A percentile compares a stretch with the other conserved stretches of the same genome.
phyloP scores from a whole-genome alignment of 2,113 vertebrate species.

The Pseudorhombus dupliciocellatus region DNA sequence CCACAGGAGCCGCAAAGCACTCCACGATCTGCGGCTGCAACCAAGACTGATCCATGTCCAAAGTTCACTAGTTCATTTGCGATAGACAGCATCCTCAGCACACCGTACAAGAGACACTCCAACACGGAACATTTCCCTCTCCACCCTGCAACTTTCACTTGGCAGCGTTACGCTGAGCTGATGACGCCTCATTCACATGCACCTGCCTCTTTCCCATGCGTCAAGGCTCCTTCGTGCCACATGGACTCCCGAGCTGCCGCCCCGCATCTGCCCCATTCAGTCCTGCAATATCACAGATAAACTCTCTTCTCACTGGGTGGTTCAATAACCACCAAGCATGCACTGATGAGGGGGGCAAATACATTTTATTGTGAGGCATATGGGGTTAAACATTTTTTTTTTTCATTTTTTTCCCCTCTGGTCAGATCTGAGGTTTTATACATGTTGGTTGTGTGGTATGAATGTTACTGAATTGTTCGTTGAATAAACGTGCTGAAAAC shows the following conservation, averaged over 20 bases:
- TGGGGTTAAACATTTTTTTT: conserved; percentile 10
- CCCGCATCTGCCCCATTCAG: conserved; percentile 54
- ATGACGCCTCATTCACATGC: conserved; percentile 57
- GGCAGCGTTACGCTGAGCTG: conserved; percentile 65
- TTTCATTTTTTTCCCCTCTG: conserved; percentile 5
- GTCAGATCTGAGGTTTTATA: conserved; percentile 29
- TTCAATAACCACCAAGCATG: background rate
- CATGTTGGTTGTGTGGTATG: conserved; percentile 8
- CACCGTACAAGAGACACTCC: conserved; percentile 83
- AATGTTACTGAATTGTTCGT: conserved; percentile 44
- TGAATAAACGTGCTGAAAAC: conserved; percentile 19
- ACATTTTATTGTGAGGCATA: background rate
- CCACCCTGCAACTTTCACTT: conserved; percentile 51
- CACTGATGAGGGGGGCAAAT: conserved; percentile 33
- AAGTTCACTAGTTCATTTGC: conserved; percentile 93
- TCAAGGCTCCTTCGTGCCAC: conserved; percentile 30
- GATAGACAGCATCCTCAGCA: conserved; percentile 93
- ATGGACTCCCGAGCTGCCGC: conserved; percentile 29
- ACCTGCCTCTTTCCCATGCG: conserved; percentile 54
- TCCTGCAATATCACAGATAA: conserved; percentile 10
- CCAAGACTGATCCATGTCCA: conserved; percentile 40
- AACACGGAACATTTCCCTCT: background rate
- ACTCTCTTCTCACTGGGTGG: background rate
- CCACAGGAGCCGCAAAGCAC: conserved; percentile 33
- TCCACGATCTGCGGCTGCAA: background rate